Conservation (phyloP, 1,140 invertebrate genomes). For the Melipona quadrifasciata region DNA sequence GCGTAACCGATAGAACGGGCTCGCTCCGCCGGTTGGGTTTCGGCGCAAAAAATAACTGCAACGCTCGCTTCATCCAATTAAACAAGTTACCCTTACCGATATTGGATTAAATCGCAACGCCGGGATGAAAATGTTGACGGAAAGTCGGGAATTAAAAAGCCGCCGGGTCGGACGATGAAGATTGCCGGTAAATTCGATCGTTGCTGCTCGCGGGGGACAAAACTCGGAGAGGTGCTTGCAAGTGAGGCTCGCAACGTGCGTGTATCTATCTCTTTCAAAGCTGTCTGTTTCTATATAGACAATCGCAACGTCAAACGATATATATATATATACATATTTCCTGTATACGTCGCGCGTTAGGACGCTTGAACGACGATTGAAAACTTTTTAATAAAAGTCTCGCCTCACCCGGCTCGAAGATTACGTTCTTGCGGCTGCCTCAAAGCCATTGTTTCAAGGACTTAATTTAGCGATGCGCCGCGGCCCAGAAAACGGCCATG, state of each 20-base stretch:
- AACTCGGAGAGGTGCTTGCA: neutral
- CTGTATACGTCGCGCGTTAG: conserved; percentile 15
- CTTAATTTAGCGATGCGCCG: neutral
- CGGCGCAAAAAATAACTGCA: neutral
- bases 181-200: neutral
- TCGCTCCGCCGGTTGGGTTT: neutral
- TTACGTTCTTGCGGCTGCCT: conserved; percentile 3
- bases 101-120: neutral
- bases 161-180: neutral
- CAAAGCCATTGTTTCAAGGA: neutral
- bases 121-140: neutral
- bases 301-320: conserved; percentile 21
- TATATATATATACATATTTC: neutral
- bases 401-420: neutral
- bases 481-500: neutral
- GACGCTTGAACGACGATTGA: neutral
- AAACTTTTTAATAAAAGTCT: neutral
- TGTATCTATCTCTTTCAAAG: neutral
- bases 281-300: conserved; percentile 38
- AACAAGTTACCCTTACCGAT: neutral
- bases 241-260: conserved; percentile 12
- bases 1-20: neutral
- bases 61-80: conserved; percentile 6
- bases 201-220: neutral
- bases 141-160: neutral